Percentiles rank a stretch among this genome's conserved stretches.
phyloP scores from a whole-genome alignment of 2,797 vertebrate species.

The Brachyalestes nurse region DNA sequence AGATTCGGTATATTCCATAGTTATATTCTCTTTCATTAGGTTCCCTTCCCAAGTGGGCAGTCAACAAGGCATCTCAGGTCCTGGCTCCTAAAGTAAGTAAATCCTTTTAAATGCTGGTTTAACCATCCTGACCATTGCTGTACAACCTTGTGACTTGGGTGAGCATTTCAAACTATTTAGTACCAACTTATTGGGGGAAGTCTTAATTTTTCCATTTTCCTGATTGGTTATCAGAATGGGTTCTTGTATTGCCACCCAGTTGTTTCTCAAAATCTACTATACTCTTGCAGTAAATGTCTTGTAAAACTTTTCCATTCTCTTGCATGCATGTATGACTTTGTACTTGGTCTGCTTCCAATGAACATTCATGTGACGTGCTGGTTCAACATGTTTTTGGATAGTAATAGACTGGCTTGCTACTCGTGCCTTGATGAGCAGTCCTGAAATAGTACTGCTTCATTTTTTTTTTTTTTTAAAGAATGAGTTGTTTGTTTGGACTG shows the following conservation, averaged over 20 bases:
- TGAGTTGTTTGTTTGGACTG: background rate
- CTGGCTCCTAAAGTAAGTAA: conserved; percentile 79
- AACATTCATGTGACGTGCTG: background rate
- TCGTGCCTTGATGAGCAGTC: background rate
- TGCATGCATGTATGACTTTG: background rate
- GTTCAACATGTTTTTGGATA: background rate
- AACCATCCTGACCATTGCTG: background rate
- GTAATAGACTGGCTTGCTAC: background rate
- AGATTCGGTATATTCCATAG: background rate
- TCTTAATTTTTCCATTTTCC: too few species aligned
- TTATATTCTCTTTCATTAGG: conserved; percentile 64
- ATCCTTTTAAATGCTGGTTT: background rate
- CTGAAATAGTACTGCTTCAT: background rate
- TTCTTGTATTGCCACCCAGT: too few species aligned
- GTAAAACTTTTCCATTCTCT: too few species aligned
- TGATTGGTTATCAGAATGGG: too few species aligned
- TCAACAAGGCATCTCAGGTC: conserved; percentile 81
- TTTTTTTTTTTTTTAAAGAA: background rate
- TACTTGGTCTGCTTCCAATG: background rate
- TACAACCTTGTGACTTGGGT: too few species aligned
- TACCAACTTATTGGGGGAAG: too few species aligned
- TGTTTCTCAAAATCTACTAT: too few species aligned
- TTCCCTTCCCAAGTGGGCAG: conserved; percentile 83
- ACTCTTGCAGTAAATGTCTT: too few species aligned
- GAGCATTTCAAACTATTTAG: too few species aligned